Evolutionary conservation across 2,797 vertebrate species (phyloP), one percentile per base, ranked within the genome.

Genomic region (Acanthis flammea): DNA sequence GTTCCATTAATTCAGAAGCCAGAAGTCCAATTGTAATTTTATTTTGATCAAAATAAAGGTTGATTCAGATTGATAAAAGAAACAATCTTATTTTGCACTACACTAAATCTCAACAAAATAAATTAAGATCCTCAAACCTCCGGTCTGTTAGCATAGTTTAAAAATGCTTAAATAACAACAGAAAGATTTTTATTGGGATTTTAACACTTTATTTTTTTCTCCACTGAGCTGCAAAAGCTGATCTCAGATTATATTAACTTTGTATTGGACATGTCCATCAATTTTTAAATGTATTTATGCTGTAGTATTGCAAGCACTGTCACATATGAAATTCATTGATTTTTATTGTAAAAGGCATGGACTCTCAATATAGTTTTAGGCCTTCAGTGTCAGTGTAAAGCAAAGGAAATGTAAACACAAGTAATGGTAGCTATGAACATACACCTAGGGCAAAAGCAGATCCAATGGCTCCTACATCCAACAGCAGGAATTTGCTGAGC

Each of bases 231-330:
- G 30, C 9, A 30, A 71, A 84, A 63, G 17, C 31, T 58, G 18
- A 44, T 62, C 18, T 55, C 41, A 60, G 18, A 23, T 33, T 57
- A 33, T 51, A 47, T 33, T 48, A 67, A 15, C 9, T 74, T 80
- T 7, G 1, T 14, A 23, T 22, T 48, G 27, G 63, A 57, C 6
- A 51, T 0, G 0, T 12, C 23, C 22, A 31, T 71, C 6, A 16
- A 8, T 5, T 58, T 75, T 70, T 39, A 2, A 1, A 2, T 17
- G 7, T 23, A 25, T 74, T n/a, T 90, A 28, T 44, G 12, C 37
- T 58, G n/a, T 39, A 82, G 15, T 25, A 3, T 39, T 63, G 16
- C 28, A 73, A 84, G 76, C 12, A n/a, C 7, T 66, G 19, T 27
- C 41, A 39, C 24, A 41, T 39, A 82, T 6, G 21, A 33, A 80